Percentiles rank a stretch among this genome's conserved stretches.
phyloP scores from a whole-genome alignment of 2,797 vertebrate species.

The Tragopan temminckii region DNA sequence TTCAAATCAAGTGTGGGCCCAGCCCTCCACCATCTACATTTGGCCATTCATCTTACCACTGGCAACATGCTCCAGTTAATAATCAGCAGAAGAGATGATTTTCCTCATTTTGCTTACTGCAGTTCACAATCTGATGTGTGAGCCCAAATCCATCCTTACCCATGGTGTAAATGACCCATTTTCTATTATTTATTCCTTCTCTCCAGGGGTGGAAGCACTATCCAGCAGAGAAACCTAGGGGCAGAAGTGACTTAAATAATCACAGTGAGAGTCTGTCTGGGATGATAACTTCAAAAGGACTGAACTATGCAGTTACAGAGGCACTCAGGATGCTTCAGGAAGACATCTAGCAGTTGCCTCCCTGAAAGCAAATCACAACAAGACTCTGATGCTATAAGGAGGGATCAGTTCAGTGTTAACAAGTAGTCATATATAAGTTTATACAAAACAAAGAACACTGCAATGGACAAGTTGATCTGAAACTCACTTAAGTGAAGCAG shows the following conservation, averaged over 20 bases:
- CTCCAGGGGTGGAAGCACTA: fast-evolving
- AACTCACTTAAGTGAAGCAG: not conserved
- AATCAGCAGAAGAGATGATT: not conserved
- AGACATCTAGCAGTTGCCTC: not conserved
- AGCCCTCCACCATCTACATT: not conserved
- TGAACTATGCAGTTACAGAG: not conserved
- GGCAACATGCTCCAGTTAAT: not conserved
- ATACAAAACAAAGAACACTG: not conserved
- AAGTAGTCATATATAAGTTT: not conserved
- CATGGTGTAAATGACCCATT: not conserved
- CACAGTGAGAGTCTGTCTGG: not conserved
- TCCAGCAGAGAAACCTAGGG: not conserved
- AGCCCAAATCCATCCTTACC: not conserved
- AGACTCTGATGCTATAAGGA: not conserved
- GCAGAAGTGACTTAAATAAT: not conserved
- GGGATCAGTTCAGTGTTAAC: not conserved
- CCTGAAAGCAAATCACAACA: not conserved
- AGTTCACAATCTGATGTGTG: not conserved
- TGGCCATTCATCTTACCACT: not conserved
- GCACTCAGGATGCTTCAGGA: not conserved
- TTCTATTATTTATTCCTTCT: not conserved
- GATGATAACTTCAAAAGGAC: not conserved
- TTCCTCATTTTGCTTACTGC: not conserved
- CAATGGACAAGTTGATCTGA: not conserved
- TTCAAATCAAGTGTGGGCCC: not conserved